Conservation (phyloP, 2,113 vertebrate genomes). For the Cinclus mexicanus region DNA sequence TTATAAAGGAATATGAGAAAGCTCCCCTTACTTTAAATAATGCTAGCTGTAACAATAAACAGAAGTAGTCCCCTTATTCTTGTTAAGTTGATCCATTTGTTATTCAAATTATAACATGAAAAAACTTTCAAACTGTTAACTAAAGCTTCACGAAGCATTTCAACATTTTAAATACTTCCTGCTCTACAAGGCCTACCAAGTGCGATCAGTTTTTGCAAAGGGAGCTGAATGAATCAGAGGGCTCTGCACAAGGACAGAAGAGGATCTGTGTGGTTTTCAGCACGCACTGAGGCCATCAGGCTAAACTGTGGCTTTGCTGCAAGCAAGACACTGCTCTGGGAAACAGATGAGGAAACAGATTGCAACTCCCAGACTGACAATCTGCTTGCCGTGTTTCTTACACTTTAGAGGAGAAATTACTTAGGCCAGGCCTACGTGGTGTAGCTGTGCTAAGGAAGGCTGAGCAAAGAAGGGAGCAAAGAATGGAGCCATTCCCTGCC, state of each 20-base stretch:
- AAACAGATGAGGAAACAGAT: slow-evolving; percentile 68
- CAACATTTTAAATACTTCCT: neutral
- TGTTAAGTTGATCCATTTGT: neutral
- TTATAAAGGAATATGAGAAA: neutral
- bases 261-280: neutral
- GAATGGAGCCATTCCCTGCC: slow-evolving; percentile 12
- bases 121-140: neutral
- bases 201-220: neutral
- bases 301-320: slow-evolving; percentile 40
- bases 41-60: neutral
- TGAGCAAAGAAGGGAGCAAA: neutral
- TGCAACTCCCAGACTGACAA: slow-evolving; percentile 49
- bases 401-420: slow-evolving; percentile 26
- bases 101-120: neutral
- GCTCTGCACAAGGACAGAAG: neutral
- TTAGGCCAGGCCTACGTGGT: slow-evolving; percentile 15
- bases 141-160: neutral
- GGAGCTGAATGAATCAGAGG: neutral
- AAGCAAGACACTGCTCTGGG: slow-evolving; percentile 45
- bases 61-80: neutral
- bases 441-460: neutral
- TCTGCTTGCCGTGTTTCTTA: slow-evolving; percentile 43
- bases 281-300: neutral
- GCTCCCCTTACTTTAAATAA: neutral
- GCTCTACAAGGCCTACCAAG: neutral